These are phyloP conservation scores for Pitangus sulphuratus DNA, from an alignment of 2,797 vertebrate species.

Conservation along the genomic window DNA sequence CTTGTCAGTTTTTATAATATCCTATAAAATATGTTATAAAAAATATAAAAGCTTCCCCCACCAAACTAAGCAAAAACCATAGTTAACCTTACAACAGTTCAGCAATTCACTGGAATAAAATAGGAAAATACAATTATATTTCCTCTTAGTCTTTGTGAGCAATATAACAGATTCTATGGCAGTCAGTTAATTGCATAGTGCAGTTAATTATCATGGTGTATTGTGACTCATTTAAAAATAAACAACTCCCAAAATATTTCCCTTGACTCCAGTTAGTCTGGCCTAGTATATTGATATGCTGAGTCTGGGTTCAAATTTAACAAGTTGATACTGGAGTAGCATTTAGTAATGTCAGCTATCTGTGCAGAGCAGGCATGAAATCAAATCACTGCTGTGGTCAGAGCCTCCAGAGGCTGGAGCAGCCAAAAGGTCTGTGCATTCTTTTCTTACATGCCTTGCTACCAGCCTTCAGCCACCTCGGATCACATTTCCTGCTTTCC, in stretches of 20 bases:
- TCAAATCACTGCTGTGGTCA: constrained; percentile 75
- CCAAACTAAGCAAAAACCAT: neutral
- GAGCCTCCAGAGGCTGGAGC: constrained; percentile 69
- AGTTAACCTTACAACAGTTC: neutral
- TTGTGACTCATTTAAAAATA: constrained; percentile 92
- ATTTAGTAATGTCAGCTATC: constrained; percentile 88
- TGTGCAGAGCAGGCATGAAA: constrained; percentile 80
- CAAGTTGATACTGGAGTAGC: constrained; percentile 90
- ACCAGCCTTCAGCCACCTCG: constrained; percentile 79
- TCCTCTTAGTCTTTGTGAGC: neutral
- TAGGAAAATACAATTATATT: neutral
- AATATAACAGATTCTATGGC: constrained; percentile 28
- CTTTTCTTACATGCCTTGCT: constrained; percentile 74
- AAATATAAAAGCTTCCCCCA: neutral
- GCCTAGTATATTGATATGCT: constrained; percentile 84
- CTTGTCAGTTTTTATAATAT: neutral
- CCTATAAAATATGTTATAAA: neutral
- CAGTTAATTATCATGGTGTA: constrained; percentile 85
- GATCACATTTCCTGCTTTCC: constrained; percentile 76
- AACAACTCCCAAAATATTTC: constrained; percentile 92
- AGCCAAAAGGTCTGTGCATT: constrained; percentile 77
- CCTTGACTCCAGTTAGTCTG: constrained; percentile 97
- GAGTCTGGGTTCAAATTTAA: constrained; percentile 92
- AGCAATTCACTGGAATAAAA: constrained; percentile 6
- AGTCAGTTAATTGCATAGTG: constrained; percentile 74